phyloP scores from a whole-genome alignment of 2,797 vertebrate genomes.

The Malurus leucopterus region DNA sequence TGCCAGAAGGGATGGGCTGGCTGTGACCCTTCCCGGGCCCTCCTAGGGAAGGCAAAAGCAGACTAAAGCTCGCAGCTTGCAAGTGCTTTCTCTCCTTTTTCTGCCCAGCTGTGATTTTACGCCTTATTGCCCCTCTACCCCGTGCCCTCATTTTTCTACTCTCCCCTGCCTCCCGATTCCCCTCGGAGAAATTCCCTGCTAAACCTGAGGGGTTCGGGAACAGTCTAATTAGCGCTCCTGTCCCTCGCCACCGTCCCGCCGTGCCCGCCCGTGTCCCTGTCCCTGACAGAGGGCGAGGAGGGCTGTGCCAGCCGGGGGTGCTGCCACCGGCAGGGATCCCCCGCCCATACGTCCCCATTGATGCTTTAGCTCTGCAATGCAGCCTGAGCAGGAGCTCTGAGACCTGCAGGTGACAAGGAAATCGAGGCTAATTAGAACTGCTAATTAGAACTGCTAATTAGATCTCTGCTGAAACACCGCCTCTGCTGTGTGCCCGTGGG shows the following conservation, averaged over 20 bases:
- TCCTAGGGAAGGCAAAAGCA: background rate
- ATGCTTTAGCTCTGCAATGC: background rate
- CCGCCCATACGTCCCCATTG: accelerated
- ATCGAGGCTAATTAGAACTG: background rate
- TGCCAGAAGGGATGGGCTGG: background rate
- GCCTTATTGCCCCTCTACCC: background rate
- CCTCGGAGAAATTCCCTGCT: background rate
- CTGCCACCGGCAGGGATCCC: background rate
- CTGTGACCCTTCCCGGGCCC: background rate
- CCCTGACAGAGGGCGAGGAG: background rate
- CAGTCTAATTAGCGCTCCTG: background rate
- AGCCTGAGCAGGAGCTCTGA: background rate
- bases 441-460: slow-evolving; percentile 26
- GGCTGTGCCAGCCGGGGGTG: background rate
- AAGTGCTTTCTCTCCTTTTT: background rate
- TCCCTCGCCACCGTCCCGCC: background rate
- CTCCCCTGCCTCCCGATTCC: background rate
- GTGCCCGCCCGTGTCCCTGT: accelerated
- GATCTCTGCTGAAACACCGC: background rate
- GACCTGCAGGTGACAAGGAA: slow-evolving; percentile 1
- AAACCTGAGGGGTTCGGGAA: background rate
- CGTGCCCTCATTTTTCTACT: slow-evolving; percentile 1
- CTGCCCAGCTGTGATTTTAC: background rate
- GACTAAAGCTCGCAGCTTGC: background rate
- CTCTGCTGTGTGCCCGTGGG: background rate